Percentiles rank a stretch among this genome's conserved stretches.
Evolutionary conservation across 2,113 vertebrate genomes (phyloP).

Genomic region (Podilymbus podiceps): DNA sequence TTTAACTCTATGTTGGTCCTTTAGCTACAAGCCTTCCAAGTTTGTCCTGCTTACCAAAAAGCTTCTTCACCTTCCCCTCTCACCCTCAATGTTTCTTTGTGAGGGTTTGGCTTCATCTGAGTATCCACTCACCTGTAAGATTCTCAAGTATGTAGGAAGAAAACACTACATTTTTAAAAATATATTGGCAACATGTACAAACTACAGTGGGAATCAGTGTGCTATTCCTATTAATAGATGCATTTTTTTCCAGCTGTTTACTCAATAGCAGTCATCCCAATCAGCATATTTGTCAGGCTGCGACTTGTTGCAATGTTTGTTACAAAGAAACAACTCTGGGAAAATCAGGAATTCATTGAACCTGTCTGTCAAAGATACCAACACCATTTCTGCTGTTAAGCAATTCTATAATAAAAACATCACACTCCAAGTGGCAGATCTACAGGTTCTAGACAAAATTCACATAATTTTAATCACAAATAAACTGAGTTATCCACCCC

Average conservation of each 20-base stretch:
- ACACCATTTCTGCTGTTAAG: not conserved
- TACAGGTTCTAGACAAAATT: not conserved
- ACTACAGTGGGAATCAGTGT: not conserved
- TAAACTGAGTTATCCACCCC: not conserved
- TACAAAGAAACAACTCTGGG: slow-evolving; percentile 5
- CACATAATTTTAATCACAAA: not conserved
- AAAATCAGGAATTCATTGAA: not conserved
- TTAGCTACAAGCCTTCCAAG: not conserved
- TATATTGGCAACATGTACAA: not conserved
- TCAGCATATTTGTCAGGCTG: slow-evolving; percentile 14
- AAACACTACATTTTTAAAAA: not conserved
- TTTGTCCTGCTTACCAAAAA: not conserved
- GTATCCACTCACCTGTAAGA: not conserved
- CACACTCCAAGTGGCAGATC: not conserved
- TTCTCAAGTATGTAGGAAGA: not conserved
- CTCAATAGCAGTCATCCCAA: slow-evolving; percentile 19
- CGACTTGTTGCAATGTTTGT: slow-evolving; percentile 6
- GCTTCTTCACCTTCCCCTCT: not conserved
- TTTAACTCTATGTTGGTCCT: not conserved
- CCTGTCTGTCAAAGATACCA: not conserved
- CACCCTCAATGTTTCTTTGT: fast-evolving
- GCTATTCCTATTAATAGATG: slow-evolving; percentile 19
- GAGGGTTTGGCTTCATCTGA: not conserved
- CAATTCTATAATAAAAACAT: not conserved
- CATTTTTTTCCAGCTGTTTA: slow-evolving; percentile 59